Evolutionary conservation across 2,888 invertebrate genomes (phyloP), one percentile per base, ranked within the genome.

Genomic region (Tillus elongatus): DNA sequence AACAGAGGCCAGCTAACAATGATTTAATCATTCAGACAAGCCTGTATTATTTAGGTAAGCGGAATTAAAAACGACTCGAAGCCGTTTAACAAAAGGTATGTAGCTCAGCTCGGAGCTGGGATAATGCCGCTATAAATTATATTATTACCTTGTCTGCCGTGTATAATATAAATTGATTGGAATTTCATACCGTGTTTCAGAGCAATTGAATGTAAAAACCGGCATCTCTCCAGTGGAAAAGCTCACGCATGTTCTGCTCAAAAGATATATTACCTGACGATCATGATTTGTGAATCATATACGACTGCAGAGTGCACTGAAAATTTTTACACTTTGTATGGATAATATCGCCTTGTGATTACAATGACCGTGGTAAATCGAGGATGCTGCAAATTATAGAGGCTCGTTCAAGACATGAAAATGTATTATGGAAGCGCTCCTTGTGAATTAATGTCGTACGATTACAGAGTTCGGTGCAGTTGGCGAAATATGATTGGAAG

Each of bases 111-210:
- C 42, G 40, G 38, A 45, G 45, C 47, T 46, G 47, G 55, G 58
- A 61, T 62, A 63, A 63, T 62, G 57, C 62, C 51, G 56, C 61
- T 47, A 64, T 64, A 64, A 64, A 64, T 64, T 64, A 64, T 63
- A 63, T 64, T 63, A 64, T 64, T 64, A 64, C 63, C 62, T 60
- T 64, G 63, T 64, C 63, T 55, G 60, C 57, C 56, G 61, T 61
- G 61, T 63, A 62, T 61, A 63, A 62, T 62, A 63, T 63, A 63
- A 64, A 64, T 64, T 62, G 64, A 64, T 63, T 62, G 64, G 64
- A 63, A 64, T 63, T 63, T 63, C 61, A 60, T 62, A 62, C 60
- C 62, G 58, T 61, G 63, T 61, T 59, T 52, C 55, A 57, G 58
- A 52, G 62, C 60, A 61, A 61, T 61, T 61, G 62, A 56, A 53